These are phyloP conservation scores for Gadus chalcogrammus DNA, from an alignment of 2,113 vertebrate species.

Conservation along the genomic window DNA sequence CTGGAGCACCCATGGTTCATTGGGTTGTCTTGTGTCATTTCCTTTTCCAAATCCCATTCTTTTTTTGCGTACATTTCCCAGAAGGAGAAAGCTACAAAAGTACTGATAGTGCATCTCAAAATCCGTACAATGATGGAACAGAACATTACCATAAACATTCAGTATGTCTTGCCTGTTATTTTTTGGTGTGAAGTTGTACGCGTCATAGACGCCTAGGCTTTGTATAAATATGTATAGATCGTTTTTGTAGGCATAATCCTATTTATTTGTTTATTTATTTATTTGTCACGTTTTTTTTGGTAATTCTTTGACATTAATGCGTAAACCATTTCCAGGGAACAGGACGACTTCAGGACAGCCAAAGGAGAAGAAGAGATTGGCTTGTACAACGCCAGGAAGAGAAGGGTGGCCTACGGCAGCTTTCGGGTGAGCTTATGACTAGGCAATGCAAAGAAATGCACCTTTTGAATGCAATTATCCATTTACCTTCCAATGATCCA, in stretches of 20 bases:
- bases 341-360: slow-evolving; percentile 79
- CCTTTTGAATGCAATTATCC: background rate
- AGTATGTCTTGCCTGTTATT: no score
- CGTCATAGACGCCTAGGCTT: no score
- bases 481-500: background rate
- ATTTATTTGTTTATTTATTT: no score
- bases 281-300: no score
- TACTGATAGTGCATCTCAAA: no score
- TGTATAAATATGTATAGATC: no score
- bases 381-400: slow-evolving; percentile 82
- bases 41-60: background rate
- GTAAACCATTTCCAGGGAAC: slow-evolving; percentile 65
- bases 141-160: no score
- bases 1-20: background rate
- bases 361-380: slow-evolving; percentile 88
- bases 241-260: no score
- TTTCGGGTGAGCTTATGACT: slow-evolving; percentile 60
- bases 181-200: no score
- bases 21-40: background rate
- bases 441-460: background rate
- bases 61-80: background rate
- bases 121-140: no score
- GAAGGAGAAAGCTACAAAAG: no score
- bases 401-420: slow-evolving; percentile 70
- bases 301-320: no score